Conservation (phyloP, 1,140 invertebrate genomes). For the Stratiolaelaps scimitus region DNA sequence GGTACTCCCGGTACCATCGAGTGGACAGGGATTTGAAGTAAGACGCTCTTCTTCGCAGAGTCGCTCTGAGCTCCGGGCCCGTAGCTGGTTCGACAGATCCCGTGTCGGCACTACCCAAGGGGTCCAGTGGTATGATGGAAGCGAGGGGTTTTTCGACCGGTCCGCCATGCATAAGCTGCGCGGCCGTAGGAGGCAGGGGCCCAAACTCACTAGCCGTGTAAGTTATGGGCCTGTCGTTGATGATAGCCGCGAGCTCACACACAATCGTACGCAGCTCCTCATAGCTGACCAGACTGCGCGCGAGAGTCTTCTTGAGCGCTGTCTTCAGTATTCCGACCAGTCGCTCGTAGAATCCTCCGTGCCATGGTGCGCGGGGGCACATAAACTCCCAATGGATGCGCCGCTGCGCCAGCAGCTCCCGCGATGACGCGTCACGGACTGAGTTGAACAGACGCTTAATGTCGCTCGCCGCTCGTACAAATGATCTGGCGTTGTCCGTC, state of each 20-base stretch:
- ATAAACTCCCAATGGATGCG: slow-evolving; percentile 37
- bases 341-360: slow-evolving; percentile 42
- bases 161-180: too few relatives aligned
- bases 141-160: too few relatives aligned
- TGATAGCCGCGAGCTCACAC: too few relatives aligned
- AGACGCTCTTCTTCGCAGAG: not conserved
- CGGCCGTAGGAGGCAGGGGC: too few relatives aligned
- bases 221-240: too few relatives aligned
- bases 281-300: slow-evolving; percentile 31
- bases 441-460: not conserved
- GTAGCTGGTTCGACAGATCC: too few relatives aligned
- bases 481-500: not conserved
- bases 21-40: not conserved
- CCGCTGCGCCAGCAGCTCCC: slow-evolving; percentile 1
- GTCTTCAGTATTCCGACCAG: slow-evolving; percentile 38
- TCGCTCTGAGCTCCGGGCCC: not conserved
- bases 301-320: slow-evolving; percentile 38
- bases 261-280: slow-evolving; percentile 37
- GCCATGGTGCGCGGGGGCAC: slow-evolving; percentile 41
- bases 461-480: not conserved
- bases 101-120: too few relatives aligned
- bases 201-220: too few relatives aligned
- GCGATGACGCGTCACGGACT: not conserved
- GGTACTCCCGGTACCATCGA: not conserved
- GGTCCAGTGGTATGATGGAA: too few relatives aligned